Conservation (phyloP, 2,113 vertebrate genomes). For the Psophia crepitans region DNA sequence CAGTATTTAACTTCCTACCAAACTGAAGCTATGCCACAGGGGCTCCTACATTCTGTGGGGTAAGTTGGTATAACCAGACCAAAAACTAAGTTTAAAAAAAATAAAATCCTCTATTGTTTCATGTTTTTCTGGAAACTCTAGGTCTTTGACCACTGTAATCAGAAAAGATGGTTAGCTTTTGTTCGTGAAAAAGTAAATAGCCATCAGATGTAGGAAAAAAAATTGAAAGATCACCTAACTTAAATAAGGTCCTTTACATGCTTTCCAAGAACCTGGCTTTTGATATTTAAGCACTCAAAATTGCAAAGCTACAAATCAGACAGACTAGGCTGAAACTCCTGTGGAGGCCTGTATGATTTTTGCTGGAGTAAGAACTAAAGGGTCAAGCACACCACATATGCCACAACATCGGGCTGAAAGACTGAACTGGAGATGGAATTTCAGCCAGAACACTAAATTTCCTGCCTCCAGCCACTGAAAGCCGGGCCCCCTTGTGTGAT, state of each 20-base stretch:
- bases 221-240: not conserved
- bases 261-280: not conserved
- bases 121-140: not conserved
- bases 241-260: not conserved
- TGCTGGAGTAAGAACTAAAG: not conserved
- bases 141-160: not conserved
- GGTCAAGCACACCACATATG: not conserved
- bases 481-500: constrained; percentile 5
- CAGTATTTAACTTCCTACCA: not conserved
- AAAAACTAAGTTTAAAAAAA: too few relatives aligned
- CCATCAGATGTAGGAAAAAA: not conserved
- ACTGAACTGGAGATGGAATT: constrained; percentile 28
- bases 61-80: too few relatives aligned
- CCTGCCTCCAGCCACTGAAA: constrained; percentile 24
- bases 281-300: not conserved
- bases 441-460: constrained; percentile 36
- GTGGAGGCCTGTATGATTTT: not conserved
- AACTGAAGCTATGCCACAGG: not conserved
- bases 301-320: not conserved
- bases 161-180: not conserved
- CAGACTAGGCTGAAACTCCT: not conserved
- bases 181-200: not conserved
- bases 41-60: not conserved
- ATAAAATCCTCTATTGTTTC: not conserved
- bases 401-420: not conserved